phyloP scores from a whole-genome alignment of 2,888 invertebrate genomes.

The Augiades crinisus region DNA sequence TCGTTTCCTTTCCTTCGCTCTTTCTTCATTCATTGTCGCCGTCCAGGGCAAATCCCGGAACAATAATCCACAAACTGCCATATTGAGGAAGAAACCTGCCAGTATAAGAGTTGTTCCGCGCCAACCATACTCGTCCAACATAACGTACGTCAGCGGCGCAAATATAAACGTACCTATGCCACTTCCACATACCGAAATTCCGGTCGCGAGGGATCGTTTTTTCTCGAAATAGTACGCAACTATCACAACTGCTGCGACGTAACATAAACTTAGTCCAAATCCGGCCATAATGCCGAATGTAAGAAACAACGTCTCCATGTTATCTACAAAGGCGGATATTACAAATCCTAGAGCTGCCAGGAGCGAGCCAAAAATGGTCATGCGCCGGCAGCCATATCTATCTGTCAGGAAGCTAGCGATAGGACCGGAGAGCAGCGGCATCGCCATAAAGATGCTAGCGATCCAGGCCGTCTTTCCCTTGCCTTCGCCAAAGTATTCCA shows the following conservation, averaged over 20 bases:
- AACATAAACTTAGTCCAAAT: slow-evolving; percentile 92
- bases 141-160: slow-evolving; percentile 88
- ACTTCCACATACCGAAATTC: slow-evolving; percentile 92
- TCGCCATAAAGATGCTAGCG: slow-evolving; percentile 94
- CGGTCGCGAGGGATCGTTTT: slow-evolving; percentile 91
- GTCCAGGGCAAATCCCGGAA: slow-evolving; percentile 87
- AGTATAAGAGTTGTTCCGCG: slow-evolving; percentile 90
- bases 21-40: slow-evolving; percentile 81
- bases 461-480: slow-evolving; percentile 95
- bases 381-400: slow-evolving; percentile 89
- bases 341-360: slow-evolving; percentile 89
- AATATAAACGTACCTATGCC: slow-evolving; percentile 94
- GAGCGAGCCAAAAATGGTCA: slow-evolving; percentile 89
- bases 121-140: slow-evolving; percentile 91
- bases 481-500: slow-evolving; percentile 91
- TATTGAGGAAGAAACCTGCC: slow-evolving; percentile 90
- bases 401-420: slow-evolving; percentile 92
- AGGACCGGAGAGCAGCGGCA: slow-evolving; percentile 93
- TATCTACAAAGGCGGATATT: slow-evolving; percentile 87
- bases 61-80: slow-evolving; percentile 90
- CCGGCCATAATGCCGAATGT: slow-evolving; percentile 93
- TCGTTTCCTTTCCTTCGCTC: slow-evolving; percentile 83
- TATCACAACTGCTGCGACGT: slow-evolving; percentile 94
- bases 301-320: slow-evolving; percentile 88
- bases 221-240: slow-evolving; percentile 95